phyloP scores from a whole-genome alignment of 2,888 invertebrate species.

The Cerceris rybyensis region DNA sequence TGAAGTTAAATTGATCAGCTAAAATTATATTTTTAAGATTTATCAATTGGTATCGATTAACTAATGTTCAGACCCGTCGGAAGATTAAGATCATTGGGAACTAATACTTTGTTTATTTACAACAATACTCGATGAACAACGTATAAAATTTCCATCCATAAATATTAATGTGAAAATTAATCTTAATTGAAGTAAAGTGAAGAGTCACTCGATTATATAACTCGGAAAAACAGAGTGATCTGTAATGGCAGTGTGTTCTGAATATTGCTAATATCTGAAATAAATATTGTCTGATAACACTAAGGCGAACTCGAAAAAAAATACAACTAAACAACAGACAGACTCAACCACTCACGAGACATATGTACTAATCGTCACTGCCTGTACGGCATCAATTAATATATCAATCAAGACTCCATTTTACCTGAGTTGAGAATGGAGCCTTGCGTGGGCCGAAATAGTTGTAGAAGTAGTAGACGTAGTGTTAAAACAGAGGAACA shows the following conservation, averaged over 20 bases:
- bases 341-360: slow-evolving; percentile 79
- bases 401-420: slow-evolving; percentile 85
- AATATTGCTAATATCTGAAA: slow-evolving; percentile 43
- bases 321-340: slow-evolving; percentile 72
- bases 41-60: too few relatives aligned
- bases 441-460: slow-evolving; percentile 89
- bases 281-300: slow-evolving; percentile 48
- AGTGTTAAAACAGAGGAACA: slow-evolving; percentile 79
- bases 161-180: too few relatives aligned
- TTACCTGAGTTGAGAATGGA: slow-evolving; percentile 92
- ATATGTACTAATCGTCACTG: slow-evolving; percentile 75
- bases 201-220: neutral
- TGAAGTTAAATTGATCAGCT: too few relatives aligned
- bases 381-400: slow-evolving; percentile 72
- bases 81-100: too few relatives aligned
- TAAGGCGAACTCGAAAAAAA: slow-evolving; percentile 62
- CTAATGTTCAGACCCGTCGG: too few relatives aligned
- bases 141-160: neutral
- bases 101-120: neutral
- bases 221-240: neutral
- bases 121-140: neutral
- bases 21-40: too few relatives aligned
- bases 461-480: slow-evolving; percentile 80
- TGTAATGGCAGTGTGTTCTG: slow-evolving; percentile 35
- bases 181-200: too few relatives aligned